phyloP scores from a whole-genome alignment of 2,113 vertebrate species.

The Columbina picui region DNA sequence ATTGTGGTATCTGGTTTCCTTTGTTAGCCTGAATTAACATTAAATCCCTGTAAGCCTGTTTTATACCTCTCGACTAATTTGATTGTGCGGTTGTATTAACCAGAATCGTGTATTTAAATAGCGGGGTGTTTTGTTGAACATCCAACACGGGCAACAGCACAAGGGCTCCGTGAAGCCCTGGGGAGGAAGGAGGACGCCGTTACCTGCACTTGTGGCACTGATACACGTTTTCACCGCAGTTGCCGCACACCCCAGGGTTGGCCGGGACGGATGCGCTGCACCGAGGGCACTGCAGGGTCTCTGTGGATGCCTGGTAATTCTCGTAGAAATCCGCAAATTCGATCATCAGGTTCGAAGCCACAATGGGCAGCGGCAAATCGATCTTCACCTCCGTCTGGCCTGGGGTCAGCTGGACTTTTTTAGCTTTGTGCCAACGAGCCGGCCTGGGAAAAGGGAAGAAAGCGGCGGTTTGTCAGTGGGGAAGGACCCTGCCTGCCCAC shows the following conservation, averaged over 20 bases:
- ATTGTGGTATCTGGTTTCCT: not conserved
- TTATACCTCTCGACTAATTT: conserved; percentile 60
- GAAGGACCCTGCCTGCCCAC: not conserved
- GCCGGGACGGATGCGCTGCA: conserved; percentile 97
- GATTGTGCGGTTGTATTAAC: conserved; percentile 15
- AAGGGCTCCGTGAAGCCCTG: not conserved
- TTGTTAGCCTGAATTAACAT: conserved; percentile 35
- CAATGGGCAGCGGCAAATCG: conserved; percentile 93
- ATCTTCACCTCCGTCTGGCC: conserved; percentile 99
- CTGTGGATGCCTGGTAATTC: conserved; percentile 97
- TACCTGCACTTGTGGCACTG: conserved; percentile 99
- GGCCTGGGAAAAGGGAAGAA: conserved; percentile 75
- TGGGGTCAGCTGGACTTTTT: conserved; percentile 94
- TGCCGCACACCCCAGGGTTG: conserved; percentile 96
- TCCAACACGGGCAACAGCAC: not conserved
- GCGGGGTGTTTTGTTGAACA: not conserved
- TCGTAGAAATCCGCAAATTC: conserved; percentile 98
- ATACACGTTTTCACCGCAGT: conserved; percentile 97
- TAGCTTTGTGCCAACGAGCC: conserved; percentile 98
- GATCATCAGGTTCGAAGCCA: conserved; percentile 98
- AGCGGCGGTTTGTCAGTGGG: not conserved
- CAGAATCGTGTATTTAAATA: not conserved
- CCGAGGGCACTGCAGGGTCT: conserved; percentile 96
- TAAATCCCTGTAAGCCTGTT: conserved; percentile 67
- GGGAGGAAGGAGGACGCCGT: not conserved